Conservation (phyloP, 1,140 invertebrate species). For the Cyclina sinensis region DNA sequence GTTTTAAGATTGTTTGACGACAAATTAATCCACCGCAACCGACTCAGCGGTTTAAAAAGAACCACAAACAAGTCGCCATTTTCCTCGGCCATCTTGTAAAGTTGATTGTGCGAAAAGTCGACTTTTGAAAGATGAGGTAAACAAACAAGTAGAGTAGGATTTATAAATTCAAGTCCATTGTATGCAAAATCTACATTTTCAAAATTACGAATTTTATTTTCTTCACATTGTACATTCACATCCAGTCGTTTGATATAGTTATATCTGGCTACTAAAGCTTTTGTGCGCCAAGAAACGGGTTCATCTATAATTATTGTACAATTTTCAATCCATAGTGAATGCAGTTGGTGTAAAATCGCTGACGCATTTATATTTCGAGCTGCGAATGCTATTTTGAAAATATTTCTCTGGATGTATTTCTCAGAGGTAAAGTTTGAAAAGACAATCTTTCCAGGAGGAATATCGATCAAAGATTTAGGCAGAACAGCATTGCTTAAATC, state of each 20-base stretch:
- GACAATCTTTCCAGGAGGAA: neutral
- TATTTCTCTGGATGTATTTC: neutral
- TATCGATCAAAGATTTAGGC: neutral
- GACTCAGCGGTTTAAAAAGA: neutral
- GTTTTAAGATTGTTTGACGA: neutral
- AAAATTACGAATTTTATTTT: neutral
- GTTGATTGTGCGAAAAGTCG: constrained; percentile 3
- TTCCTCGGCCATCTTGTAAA: neutral
- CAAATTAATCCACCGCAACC: neutral
- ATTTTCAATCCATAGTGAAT: neutral
- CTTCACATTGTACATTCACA: neutral
- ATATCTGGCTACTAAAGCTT: neutral
- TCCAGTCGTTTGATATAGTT: constrained; percentile 26
- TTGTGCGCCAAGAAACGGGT: neutral
- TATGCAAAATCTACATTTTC: neutral
- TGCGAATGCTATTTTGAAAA: neutral
- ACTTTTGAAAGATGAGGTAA: neutral
- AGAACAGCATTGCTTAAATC: neutral
- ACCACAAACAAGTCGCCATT: neutral
- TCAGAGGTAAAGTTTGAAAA: neutral
- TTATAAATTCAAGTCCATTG: constrained; percentile 25
- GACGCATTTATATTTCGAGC: neutral
- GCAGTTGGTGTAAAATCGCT: neutral
- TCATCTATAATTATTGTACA: neutral
- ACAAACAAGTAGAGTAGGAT: neutral